phyloP scores from a whole-genome alignment of 2,797 vertebrate species.

The Uromys caudimaculatus region DNA sequence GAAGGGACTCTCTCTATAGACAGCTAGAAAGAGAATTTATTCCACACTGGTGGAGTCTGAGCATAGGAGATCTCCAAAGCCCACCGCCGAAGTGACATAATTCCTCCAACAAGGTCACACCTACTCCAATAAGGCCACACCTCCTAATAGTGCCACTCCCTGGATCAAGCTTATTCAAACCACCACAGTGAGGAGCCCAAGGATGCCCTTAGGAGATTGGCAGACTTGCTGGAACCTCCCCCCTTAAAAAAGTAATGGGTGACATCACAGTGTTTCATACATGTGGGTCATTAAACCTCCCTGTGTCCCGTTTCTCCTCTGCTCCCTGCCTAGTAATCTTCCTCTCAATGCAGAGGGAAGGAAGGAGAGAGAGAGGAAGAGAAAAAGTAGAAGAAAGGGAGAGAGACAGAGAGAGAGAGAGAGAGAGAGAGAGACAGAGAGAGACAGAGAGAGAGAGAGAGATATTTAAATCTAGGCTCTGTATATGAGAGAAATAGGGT shows the following conservation, averaged over 20 bases:
- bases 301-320: background rate
- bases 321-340: background rate
- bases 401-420: background rate
- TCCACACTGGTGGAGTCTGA: too few relatives aligned
- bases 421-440: background rate
- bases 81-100: too few relatives aligned
- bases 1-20: too few relatives aligned
- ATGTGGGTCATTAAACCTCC: too few relatives aligned
- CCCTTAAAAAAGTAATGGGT: background rate
- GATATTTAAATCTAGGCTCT: background rate
- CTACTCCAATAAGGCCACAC: too few relatives aligned
- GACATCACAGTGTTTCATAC: background rate
- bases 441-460: background rate
- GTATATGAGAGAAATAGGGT: background rate
- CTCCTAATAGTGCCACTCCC: too few relatives aligned
- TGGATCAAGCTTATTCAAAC: too few relatives aligned
- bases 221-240: background rate
- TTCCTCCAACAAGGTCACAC: too few relatives aligned
- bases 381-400: too few relatives aligned
- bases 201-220: fast-evolving
- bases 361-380: too few relatives aligned
- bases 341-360: background rate
- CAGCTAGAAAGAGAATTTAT: too few relatives aligned
- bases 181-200: background rate
- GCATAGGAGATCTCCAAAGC: too few relatives aligned